Evolutionary conservation across 1,140 invertebrate species (phyloP), one percentile per base, ranked within the genome.

Genomic region (Metopolophium dirhodum): DNA sequence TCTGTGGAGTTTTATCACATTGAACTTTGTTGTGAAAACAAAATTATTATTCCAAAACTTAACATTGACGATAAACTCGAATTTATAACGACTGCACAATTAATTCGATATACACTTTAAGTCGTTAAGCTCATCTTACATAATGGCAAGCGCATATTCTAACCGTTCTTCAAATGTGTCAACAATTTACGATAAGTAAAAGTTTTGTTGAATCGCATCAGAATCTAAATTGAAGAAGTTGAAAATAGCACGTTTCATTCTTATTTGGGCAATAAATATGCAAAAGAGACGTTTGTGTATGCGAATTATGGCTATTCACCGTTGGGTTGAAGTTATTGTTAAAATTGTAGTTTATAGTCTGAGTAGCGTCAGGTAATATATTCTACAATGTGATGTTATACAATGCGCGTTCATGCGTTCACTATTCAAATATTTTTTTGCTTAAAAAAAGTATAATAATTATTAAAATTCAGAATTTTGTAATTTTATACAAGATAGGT

Each of bases 11-110:
- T 85, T 85, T 85, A 85, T 85, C 37, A 85, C 37, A 41, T 85
- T 85, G 83, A 85, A 85, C 83, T 85, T 85, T 85, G 83, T 85
- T 85, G 83, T 14, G 41, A 85, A 85, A 85, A 85, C 83, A 85
- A 85, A 85, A 85, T 85, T 45, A 85, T 85, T 85, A 85, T 85
- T 85, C 83, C 23, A 18, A 41, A 85, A 85, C 82, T 85, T 85
- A 85, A 85, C 83, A 45, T 45, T 85, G 83, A 85, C 83, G 41
- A 85, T 85, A 85, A 85, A 85, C 83, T 85, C 37, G 41, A 45
- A 85, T 85, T 85, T 85, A 85, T 45, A 45, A 41, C 37, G 37
- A 41, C 41, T 23, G 23, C 3, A 45, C 37, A 85, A 85, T 85
- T 85, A 85, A 85, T 85, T 85, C 83, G 83, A 45, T 41, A 22